Conservation (phyloP, 2,888 invertebrate genomes). For the Neoascia interrupta region DNA sequence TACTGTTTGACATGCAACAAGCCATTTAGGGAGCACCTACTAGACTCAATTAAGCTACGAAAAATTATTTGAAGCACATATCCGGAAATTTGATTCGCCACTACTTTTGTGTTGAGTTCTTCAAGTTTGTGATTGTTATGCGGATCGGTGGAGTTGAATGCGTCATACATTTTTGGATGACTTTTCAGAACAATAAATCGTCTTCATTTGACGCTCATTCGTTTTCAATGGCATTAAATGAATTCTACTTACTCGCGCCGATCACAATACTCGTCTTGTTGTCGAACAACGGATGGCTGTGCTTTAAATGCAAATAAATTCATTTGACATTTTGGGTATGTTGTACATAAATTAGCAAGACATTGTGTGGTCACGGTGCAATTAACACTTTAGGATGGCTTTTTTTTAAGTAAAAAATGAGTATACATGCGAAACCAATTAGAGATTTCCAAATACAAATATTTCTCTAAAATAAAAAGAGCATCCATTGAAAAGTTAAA, state of each 20-base stretch:
- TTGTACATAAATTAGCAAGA: neutral
- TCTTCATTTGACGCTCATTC: conserved; percentile 8
- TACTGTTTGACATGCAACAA: conserved; percentile 13
- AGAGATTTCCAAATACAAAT: no score
- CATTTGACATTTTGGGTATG: neutral
- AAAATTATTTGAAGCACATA: conserved; percentile 29
- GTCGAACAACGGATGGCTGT: neutral
- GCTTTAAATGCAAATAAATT: neutral
- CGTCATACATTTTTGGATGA: neutral
- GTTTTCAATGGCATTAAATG: no score
- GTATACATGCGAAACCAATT: no score
- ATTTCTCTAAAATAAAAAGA: no score
- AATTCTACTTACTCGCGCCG: conserved; percentile 12
- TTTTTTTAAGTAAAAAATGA: neutral
- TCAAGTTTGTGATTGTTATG: conserved; percentile 13
- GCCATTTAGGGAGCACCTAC: neutral
- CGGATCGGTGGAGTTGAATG: conserved; percentile 10
- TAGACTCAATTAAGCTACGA: neutral
- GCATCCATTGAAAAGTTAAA: no score
- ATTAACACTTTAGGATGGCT: conserved; percentile 36
- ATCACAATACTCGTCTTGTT: neutral
- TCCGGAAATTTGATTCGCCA: conserved; percentile 19
- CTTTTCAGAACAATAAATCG: conserved; percentile 9
- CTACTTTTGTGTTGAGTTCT: neutral
- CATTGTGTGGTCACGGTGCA: neutral